Evolutionary conservation across 2,888 invertebrate genomes (phyloP), one percentile per base, ranked within the genome.

Genomic region (Entomobrya proxima): DNA sequence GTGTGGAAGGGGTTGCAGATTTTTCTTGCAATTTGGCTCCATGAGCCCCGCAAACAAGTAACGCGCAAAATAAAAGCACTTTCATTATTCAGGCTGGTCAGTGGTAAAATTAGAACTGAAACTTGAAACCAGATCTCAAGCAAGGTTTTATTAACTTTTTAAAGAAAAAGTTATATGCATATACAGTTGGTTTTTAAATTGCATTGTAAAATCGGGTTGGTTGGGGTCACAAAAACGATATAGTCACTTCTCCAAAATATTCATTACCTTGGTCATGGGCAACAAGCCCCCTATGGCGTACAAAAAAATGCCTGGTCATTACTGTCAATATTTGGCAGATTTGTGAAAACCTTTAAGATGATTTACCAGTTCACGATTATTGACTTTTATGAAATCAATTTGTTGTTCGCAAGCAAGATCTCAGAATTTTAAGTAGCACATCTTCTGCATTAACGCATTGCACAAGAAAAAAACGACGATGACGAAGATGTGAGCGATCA

Each of bases 81-180:
- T 58, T 44, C 77, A 77, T 50, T 24, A 30, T 37, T 61, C 40
- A 27, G 61, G 9, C 27, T 24, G 9, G 27, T 13, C 24, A 18
- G 50, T 32, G 52, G 47, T 50, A 58, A 76, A 76, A 76, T 61
- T 44, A 61, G 61, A 44, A 77, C 77, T 77, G 77, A 77, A 77
- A 55, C 37, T 61, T 58, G 35, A 37, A 47, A 35, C 3, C n/a
- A 35, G 21, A 2, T 61, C 18, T 13, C 27, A 30, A n/a, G 37
- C 18, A 7, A n/a, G 9, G 35, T 37, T 64, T 64, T 64, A 64
- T 64, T n/a, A 64, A 13, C n/a, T 30, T 58, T 58, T 47, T 15
- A n/a, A 15, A 47, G 11, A 18, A 52, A 52, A 2, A 11, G 21
- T 21, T 21, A 18, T 18, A 18, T 2, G 4, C 4, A 21, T 52